Conservation (phyloP, 2,113 vertebrate genomes). For the Caretta caretta region DNA sequence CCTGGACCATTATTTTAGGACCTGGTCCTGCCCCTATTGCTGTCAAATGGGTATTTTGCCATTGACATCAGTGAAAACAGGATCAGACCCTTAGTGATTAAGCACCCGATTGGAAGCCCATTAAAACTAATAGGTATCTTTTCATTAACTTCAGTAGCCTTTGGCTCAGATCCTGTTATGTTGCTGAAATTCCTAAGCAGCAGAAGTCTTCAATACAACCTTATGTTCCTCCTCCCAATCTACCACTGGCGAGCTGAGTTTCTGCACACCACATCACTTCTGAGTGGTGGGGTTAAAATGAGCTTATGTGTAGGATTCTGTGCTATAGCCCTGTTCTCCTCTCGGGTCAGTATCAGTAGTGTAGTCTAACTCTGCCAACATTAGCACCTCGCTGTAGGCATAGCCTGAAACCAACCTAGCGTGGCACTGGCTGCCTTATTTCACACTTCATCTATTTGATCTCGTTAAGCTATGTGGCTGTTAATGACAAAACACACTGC, state of each 20-base stretch:
- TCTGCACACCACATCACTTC: not conserved
- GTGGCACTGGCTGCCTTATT: not conserved
- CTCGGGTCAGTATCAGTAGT: not conserved
- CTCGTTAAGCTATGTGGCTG: not conserved
- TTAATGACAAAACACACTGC: accelerated
- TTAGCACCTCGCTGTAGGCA: not conserved
- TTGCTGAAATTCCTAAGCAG: not conserved
- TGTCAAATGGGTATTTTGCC: not conserved
- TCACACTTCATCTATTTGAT: not conserved
- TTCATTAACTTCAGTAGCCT: not conserved
- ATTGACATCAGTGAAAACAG: not conserved
- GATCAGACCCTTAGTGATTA: not conserved
- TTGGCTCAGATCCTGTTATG: not conserved
- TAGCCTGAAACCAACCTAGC: not conserved
- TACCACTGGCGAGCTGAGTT: not conserved
- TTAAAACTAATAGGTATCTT: not conserved
- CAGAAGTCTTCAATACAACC: not conserved
- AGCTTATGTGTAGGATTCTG: not conserved
- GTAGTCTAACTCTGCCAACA: not conserved
- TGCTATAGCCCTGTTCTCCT: not conserved
- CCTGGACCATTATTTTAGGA: not conserved
- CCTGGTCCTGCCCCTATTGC: not conserved
- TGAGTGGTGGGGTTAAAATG: not conserved
- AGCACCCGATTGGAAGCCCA: not conserved
- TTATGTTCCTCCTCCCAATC: not conserved